Conservation (phyloP, 2,888 invertebrate species). For the Polydrusus pterygomalis region DNA sequence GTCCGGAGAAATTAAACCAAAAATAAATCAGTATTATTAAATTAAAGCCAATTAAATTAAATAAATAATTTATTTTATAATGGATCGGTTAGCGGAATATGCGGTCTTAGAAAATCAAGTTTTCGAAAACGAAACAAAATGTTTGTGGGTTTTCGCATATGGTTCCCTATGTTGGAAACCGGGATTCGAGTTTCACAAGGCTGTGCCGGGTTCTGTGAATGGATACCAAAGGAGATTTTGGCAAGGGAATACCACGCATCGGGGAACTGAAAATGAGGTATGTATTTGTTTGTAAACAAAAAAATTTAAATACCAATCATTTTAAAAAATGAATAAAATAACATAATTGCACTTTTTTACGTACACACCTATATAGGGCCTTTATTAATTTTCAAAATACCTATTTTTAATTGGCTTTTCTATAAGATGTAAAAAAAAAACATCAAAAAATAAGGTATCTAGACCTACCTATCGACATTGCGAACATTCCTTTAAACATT, state of each 20-base stretch:
- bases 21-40: slow-evolving; percentile 21
- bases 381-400: too few species aligned
- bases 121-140: slow-evolving; percentile 70
- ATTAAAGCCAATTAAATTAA: background rate
- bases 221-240: slow-evolving; percentile 92
- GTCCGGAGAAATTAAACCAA: background rate
- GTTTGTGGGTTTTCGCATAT: slow-evolving; percentile 95
- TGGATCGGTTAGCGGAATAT: slow-evolving; percentile 36
- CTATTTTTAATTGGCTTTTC: too few species aligned
- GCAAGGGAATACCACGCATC: slow-evolving; percentile 91
- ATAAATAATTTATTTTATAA: background rate
- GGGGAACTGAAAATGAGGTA: slow-evolving; percentile 86
- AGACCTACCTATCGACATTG: too few species aligned
- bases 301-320: background rate
- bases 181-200: slow-evolving; percentile 89
- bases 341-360: too few species aligned
- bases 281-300: slow-evolving; percentile 36
- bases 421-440: too few species aligned
- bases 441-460: too few species aligned
- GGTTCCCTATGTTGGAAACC: slow-evolving; percentile 97
- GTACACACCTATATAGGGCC: too few species aligned
- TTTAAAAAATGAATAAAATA: background rate
- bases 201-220: slow-evolving; percentile 86
- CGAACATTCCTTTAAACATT: too few species aligned
- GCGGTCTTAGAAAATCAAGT: slow-evolving; percentile 62